Conservation (phyloP, 2,113 vertebrate genomes). For the Columbina picui region DNA sequence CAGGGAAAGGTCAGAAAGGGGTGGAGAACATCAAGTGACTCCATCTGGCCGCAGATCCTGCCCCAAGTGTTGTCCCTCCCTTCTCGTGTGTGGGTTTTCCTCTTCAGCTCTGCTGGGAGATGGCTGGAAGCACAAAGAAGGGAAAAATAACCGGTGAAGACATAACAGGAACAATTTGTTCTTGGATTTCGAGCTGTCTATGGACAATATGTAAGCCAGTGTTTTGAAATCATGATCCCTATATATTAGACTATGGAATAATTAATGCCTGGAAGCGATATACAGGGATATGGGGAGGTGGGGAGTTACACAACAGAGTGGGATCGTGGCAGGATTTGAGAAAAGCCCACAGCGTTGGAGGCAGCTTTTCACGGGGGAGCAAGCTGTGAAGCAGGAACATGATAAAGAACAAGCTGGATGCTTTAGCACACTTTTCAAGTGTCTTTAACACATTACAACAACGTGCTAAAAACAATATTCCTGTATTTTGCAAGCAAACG, state of each 20-base stretch:
- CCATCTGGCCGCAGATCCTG: constrained; percentile 31
- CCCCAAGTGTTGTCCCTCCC: constrained; percentile 6
- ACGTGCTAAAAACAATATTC: neutral
- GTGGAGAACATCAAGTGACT: neutral
- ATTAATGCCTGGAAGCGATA: neutral
- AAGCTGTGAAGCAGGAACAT: neutral
- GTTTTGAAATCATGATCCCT: neutral
- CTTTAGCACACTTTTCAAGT: neutral
- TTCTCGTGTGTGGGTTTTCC: neutral
- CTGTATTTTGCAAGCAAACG: neutral
- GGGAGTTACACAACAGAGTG: neutral
- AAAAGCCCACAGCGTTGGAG: neutral
- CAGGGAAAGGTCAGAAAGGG: constrained; percentile 15
- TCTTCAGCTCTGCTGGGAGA: constrained; percentile 32
- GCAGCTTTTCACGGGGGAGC: neutral
- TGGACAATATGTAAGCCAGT: neutral
- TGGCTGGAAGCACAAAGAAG: constrained; percentile 38
- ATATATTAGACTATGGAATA: neutral
- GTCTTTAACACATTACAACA: neutral
- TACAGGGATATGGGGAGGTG: neutral
- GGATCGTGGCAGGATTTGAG: neutral
- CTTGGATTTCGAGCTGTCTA: constrained; percentile 37
- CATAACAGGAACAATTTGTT: constrained; percentile 47
- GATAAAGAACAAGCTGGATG: neutral
- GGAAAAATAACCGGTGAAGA: neutral